Conservation (phyloP, 30 jellyfish, hydroid and myxozoan species). For the Morbakka virulenta region DNA sequence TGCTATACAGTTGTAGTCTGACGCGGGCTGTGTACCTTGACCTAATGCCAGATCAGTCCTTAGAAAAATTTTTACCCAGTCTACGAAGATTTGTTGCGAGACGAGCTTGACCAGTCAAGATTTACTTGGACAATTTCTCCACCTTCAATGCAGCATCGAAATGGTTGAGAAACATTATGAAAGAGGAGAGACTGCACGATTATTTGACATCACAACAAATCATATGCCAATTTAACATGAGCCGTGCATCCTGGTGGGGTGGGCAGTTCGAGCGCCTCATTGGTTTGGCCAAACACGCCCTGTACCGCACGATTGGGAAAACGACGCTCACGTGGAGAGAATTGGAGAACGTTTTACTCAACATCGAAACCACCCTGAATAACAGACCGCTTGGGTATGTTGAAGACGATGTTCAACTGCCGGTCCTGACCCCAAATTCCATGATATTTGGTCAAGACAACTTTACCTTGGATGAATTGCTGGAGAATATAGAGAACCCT, state of each 20-base stretch:
- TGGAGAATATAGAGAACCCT: conserved; percentile 30
- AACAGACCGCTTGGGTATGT: conserved; percentile 66
- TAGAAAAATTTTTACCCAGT: conserved; percentile 12
- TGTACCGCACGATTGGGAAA: conserved; percentile 47
- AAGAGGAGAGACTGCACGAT: conserved; percentile 19
- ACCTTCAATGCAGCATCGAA: conserved; percentile 42
- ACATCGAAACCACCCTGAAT: conserved; percentile 16
- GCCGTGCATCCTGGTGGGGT: conserved; percentile 79
- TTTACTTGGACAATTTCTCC: conserved; percentile 47
- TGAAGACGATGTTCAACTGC: conserved; percentile 64
- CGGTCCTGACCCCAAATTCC: conserved; percentile 48
- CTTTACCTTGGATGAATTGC: conserved; percentile 31
- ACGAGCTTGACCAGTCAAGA: conserved; percentile 53
- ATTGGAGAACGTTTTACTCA: no score
- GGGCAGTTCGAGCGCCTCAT: conserved; percentile 72
- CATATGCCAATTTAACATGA: conserved; percentile 67
- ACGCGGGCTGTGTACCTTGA: conserved; percentile 46
- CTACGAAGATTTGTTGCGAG: conserved; percentile 39
- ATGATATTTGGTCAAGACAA: conserved; percentile 46
- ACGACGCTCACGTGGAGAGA: neutral
- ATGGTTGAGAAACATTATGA: conserved; percentile 32
- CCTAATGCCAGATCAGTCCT: conserved; percentile 34
- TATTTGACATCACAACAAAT: conserved; percentile 40
- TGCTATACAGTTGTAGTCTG: no score
- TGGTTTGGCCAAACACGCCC: conserved; percentile 66